Evolutionary conservation across 2,888 invertebrate species (phyloP), one percentile per base, ranked within the genome.

Genomic region (Alloplasta piceator): DNA sequence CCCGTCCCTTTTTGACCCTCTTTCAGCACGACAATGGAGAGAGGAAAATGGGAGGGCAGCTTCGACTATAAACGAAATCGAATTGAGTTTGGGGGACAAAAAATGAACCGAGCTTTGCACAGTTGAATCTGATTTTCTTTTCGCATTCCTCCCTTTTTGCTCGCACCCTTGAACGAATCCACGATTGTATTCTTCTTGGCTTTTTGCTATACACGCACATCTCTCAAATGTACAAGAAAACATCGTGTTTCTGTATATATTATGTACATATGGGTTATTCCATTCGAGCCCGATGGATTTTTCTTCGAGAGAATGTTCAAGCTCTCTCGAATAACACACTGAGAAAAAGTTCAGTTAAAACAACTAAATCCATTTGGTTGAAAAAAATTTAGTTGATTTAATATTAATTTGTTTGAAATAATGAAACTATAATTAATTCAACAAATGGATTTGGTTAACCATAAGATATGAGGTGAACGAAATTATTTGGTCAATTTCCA

Each of bases 41-140:
- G 60, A 46, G 64, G 26, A 75, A 70, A 58, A 48, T 75, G 38
- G 38, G 39, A 50, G 52, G 52, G 60, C 6, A 55, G 48, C 16
- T 60, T 75, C 52, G 52, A 52, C 70, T 63, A 71, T 66, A 71
- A 60, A 75, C 67, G 70, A 80, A 75, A 71, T 75, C 64, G 74
- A 70, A 75, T 75, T 64, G 74, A 39, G 55, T 64, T 64, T 50
- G 50, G 41, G 7, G 14, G 12, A 50, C 7, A 43, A 41, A 48
- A 39, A 56, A 38, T 10, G 41, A 36, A 26, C 9, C 14, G 12
- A 14, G 41, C n/a, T n/a, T n/a, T n/a, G n/a, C n/a, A n/a, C 16
- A 36, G 73, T 64, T 58, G 41, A 74, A 63, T 60, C 63, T 36
- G 63, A 74, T 79, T 64, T 79, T 43, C 46, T 52, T 48, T 7